phyloP scores from a whole-genome alignment of 2,113 vertebrate species.

The Salvelinus namaycush region DNA sequence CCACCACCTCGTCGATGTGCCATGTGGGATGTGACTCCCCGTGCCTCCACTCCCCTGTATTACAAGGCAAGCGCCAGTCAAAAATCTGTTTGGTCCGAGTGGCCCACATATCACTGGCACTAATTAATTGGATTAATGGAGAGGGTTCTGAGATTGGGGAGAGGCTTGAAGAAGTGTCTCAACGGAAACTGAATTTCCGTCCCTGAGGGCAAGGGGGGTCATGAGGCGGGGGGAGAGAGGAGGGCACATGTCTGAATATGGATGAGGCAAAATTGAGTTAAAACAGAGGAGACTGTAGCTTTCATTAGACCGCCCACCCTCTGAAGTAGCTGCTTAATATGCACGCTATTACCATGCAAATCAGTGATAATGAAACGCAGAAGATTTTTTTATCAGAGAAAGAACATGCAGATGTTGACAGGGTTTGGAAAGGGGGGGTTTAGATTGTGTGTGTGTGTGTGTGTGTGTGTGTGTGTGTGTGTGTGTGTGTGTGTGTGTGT shows the following conservation, averaged over 20 bases:
- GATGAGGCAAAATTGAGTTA: conserved; percentile 98
- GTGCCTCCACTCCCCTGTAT: conserved; percentile 28
- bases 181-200: conserved; percentile 86
- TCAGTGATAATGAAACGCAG: conserved; percentile 83
- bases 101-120: conserved; percentile 84
- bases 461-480: conserved; percentile 3
- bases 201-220: conserved; percentile 74
- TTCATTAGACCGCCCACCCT: conserved; percentile 97
- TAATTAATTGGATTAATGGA: conserved; percentile 99
- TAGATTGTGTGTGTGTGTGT: conserved; percentile 8
- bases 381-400: conserved; percentile 79
- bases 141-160: conserved; percentile 87
- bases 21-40: conserved; percentile 23
- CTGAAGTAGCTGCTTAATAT: conserved; percentile 98
- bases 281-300: conserved; percentile 91
- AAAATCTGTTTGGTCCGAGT: conserved; percentile 86
- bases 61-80: conserved; percentile 70
- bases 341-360: conserved; percentile 99
- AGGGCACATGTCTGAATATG: conserved; percentile 84
- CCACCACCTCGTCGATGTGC: conserved; percentile 44
- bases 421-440: conserved; percentile 64
- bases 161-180: conserved; percentile 82
- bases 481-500: neutral
- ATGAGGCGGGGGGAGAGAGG: neutral
- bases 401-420: conserved; percentile 82